Base-by-base conservation (phyloP, 2,888 invertebrate species). In the Chloroclysta siterata region DNA sequence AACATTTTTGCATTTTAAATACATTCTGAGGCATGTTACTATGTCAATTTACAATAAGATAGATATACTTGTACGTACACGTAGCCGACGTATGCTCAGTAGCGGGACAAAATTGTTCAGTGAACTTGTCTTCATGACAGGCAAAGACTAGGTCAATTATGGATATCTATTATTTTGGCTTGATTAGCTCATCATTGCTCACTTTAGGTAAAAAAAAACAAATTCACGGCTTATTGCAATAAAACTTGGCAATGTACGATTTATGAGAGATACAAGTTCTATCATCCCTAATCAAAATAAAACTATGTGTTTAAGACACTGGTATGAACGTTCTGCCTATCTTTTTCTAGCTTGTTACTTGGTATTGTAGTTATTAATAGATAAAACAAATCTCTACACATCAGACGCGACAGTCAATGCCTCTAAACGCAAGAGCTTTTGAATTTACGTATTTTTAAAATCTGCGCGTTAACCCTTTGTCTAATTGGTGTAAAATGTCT, bases 1-100 rank as follows among this genome's bases (percentile, higher is more conserved):
- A 54, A 39, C 61, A 71, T 72, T 73, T 75, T 73, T 74, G 71
- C 71, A 65, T 68, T 63, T 57, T 70, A 65, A 69, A 75, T 77
- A 70, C 65, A 74, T 71, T 69, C 66, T 51, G 58, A 60, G 69
- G 68, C 71, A 71, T 70, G 72, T 70, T 68, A 55, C 68, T 70
- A 71, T 66, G 57, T 65, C 63, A 66, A 66, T 69, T 67, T 51
- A 28, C 52, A 63, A 61, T 22, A 22, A 22, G 22, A 22, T 22
- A 70, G 22, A 4, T 15, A 48, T 22, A 2, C 22, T 7, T 22
- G 13, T 13, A 10, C 22, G 13, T 33, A 8, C 33, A 33, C 29
- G 5, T 29, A 29, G 29, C 29, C 29, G 29, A 29, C 29, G 29
- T 29, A 29, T 29, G 29, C 11, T 41, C 13, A 41, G 41, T 41